Evolutionary conservation across 2,888 invertebrate species (phyloP), one percentile per base, ranked within the genome.

Genomic region (Vandiemenella viatica): DNA sequence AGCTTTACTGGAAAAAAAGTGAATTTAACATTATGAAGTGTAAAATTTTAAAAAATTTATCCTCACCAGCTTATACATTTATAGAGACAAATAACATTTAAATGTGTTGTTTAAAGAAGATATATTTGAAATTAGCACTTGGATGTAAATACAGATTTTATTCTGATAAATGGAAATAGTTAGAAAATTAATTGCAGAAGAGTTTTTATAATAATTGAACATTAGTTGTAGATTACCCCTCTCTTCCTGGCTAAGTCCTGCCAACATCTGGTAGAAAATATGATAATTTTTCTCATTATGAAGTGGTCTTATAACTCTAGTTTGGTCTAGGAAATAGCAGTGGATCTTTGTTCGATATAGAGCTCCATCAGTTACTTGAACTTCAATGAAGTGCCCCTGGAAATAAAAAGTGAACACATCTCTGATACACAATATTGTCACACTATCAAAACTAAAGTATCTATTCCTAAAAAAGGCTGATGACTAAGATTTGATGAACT

Each of bases 241-340:
- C 64, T 95, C 95, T 57, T 93, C 92, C 47, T 79, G 70, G 40
- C 83, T 80, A 20, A 95, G 74, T 0, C 95, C 93, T 16, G 91
- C 90, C 46, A 89, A 68, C 80, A 95, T 83, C 72, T 95, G 92
- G 71, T 95, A 95, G 71, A 95, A 95, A 60, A 95, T 91, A 67
- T 95, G 92, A 68, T 91, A 95, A 71, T 93, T 95, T 65, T 90
- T 89, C 69, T 93, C 93, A 61, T 82, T 81, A 15, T 83, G 76
- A 58, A 87, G 72, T 18, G 89, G 88, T 32, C 82, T 76, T 56
- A 91, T 89, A 47, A 93, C 91, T 53, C 93, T 78, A 45, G 88
- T 89, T 71, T 93, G 89, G 65, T 95, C 93, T 62, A 93, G 73
- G 67, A 93, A 92, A 68, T 92, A 92, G 67, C 92, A 92, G 67